Conservation (phyloP, 53 echinoderm and acorn worm genomes). For the Apostichopus leukothele region DNA sequence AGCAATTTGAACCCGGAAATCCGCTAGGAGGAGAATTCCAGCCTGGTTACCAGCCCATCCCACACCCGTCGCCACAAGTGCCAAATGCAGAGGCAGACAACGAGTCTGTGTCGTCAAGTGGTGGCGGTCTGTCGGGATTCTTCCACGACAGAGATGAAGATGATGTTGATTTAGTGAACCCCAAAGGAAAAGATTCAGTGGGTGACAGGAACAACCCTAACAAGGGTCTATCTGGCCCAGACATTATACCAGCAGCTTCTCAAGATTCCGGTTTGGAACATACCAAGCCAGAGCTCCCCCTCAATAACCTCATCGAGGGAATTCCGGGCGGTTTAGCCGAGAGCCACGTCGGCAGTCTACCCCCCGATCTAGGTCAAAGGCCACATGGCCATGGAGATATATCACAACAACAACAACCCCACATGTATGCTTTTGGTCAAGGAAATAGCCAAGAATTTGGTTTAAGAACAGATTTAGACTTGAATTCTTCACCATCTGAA, state of each 20-base stretch:
- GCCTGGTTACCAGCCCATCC: neutral
- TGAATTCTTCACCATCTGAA: neutral
- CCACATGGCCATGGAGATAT: constrained; percentile 21
- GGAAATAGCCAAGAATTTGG: neutral
- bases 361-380: constrained; percentile 46
- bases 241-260: constrained; percentile 41
- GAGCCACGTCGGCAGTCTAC: neutral
- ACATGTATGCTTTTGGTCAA: neutral
- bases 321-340: neutral
- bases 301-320: neutral
- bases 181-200: constrained; percentile 15
- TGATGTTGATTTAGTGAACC: constrained; percentile 28
- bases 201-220: neutral
- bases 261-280: constrained; percentile 17
- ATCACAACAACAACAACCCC: neutral
- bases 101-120: constrained; percentile 45
- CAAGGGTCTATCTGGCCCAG: constrained; percentile 39
- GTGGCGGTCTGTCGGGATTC: constrained; percentile 42
- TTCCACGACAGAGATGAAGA: constrained; percentile 37
- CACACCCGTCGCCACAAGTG: neutral
- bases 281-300: neutral
- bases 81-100: constrained; percentile 19
- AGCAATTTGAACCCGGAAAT: neutral
- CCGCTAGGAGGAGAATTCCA: neutral
- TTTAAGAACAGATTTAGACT: constrained; percentile 26